Evolutionary conservation across 2,113 vertebrate genomes (phyloP).

Genomic region (Charina bottae): DNA sequence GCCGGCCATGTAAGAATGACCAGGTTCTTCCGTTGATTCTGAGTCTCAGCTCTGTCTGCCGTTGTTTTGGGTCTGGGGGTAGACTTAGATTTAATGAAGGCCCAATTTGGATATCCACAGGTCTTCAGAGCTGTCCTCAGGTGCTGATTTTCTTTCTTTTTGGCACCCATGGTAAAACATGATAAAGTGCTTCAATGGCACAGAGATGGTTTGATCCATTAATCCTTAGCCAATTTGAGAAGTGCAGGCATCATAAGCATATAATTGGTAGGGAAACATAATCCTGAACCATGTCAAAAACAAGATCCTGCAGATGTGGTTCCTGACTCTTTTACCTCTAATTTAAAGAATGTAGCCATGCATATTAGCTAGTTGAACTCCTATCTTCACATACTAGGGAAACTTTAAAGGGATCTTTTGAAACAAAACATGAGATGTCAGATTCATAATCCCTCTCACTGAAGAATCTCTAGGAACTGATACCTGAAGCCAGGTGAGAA

Average conservation of each 20-base stretch:
- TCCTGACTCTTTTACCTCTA: neutral
- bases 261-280: neutral
- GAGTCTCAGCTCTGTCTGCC: too few relatives aligned
- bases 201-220: neutral
- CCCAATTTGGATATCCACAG: too few relatives aligned
- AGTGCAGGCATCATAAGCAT: neutral
- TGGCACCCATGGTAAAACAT: too few relatives aligned
- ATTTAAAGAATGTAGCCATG: neutral
- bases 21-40: too few relatives aligned
- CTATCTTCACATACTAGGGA: neutral
- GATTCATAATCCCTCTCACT: neutral
- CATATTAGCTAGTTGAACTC: neutral
- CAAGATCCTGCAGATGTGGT: neutral
- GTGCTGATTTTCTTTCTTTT: too few relatives aligned
- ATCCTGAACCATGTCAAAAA: neutral
- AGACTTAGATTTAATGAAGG: too few relatives aligned
- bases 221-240: neutral
- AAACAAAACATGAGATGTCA: neutral
- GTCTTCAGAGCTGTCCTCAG: too few relatives aligned
- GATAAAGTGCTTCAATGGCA: neutral
- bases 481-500: neutral
- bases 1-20: too few relatives aligned
- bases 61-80: too few relatives aligned
- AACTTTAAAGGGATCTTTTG: neutral
- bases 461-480: neutral